Percentiles rank a stretch among this genome's conserved stretches.
These are phyloP conservation scores for Hypotaenidia philippensis DNA, from an alignment of 2,797 vertebrate genomes.

Conservation along the genomic window DNA sequence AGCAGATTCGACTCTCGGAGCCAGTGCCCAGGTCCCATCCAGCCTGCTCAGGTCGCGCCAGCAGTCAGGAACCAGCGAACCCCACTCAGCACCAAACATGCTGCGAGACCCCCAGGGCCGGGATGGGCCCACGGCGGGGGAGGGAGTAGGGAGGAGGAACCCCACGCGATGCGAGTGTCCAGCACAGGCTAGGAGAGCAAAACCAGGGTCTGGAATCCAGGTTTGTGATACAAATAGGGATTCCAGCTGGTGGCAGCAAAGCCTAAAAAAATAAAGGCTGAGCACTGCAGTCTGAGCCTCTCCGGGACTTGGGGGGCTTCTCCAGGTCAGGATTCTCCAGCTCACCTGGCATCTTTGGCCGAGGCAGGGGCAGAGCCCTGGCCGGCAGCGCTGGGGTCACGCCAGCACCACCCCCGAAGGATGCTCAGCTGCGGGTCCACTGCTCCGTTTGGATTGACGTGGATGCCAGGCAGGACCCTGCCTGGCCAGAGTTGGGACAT, in stretches of 20 bases:
- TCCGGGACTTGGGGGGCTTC: not conserved
- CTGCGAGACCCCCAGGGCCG: not conserved
- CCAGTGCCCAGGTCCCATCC: not conserved
- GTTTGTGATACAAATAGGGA: not conserved
- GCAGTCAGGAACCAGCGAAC: rapidly evolving
- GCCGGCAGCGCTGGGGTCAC: no score
- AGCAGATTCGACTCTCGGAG: not conserved
- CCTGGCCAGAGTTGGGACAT: not conserved
- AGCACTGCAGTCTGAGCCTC: no score
- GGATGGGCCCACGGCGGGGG: rapidly evolving
- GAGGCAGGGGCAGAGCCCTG: not conserved
- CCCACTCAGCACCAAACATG: rapidly evolving
- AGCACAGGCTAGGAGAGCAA: rapidly evolving
- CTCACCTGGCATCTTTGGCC: rapidly evolving
- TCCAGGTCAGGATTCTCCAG: rapidly evolving
- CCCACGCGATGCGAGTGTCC: rapidly evolving
- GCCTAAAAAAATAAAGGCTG: not conserved
- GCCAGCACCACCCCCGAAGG: no score
- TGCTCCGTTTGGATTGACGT: rapidly evolving
- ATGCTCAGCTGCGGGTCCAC: no score
- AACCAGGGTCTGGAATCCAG: rapidly evolving
- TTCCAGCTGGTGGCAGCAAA: conserved; percentile 30
- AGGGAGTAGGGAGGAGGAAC: not conserved
- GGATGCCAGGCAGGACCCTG: not conserved
- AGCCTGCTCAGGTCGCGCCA: not conserved